Evolutionary conservation across 1,140 invertebrate genomes (phyloP), one percentile per base, ranked within the genome.

Genomic region (Cotesia chilonis): DNA sequence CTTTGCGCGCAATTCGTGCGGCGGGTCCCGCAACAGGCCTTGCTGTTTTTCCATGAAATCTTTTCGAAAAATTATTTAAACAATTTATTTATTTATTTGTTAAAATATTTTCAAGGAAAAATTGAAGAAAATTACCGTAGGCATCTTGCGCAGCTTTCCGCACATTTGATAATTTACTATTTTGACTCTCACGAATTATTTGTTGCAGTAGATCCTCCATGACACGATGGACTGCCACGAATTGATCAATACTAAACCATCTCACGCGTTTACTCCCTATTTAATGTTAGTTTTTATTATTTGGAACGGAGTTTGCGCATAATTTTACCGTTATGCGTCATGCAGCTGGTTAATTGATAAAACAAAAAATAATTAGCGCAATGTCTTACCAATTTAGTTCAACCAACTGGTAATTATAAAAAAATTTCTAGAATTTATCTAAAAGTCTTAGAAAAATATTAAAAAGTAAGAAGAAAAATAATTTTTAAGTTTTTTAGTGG

Each of bases 171-270:
- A 94, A 87, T 85, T 94, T 94, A 9, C 90, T 90, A 76, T 92
- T 92, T 71, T 89, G 90, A 70, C 93, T 91, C 85, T 94, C 94
- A 85, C 91, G 93, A 71, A 92, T 90, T 75, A 94, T 91, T 83
- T 93, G 92, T 81, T 92, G 88, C 63, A 95, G 88, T 79, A 95
- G 88, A 88, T 95, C 93, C 89, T 95, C 94, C 93, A 95, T 94
- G 83, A 81, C 83, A 82, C 81, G 70, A 77, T 77, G 77, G 76
- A 76, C 80, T 78, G 76, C 80, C 79, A 82, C 78, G 78, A 47
- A 79, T 79, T 83, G 81, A 85, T 85, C 84, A 81, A 85, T 85
- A 85, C 68, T 17, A 47, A 57, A 41, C 52, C 52, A 59, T 61
- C 60, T 47, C 66, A 65, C 64, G 63, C 55, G 65, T 59, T 59